phyloP scores from a whole-genome alignment of 1,140 invertebrate species.

The Pristionchus pacificus region DNA sequence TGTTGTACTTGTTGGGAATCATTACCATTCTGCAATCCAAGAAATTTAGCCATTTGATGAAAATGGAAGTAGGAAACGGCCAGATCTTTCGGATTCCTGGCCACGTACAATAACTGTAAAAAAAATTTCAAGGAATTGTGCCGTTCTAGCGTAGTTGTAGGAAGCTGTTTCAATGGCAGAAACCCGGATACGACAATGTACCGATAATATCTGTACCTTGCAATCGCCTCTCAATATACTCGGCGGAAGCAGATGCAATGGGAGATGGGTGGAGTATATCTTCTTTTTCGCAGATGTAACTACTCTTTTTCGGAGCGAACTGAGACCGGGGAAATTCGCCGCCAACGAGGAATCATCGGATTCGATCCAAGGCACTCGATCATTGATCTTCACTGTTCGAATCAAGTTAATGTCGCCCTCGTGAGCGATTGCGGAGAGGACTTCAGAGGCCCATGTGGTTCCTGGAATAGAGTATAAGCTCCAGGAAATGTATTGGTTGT shows the following conservation, averaged over 20 bases:
- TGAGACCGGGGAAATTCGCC: no score
- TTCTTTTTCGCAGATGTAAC: conserved; percentile 10
- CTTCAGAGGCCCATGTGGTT: conserved; percentile 40
- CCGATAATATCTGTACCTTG: conserved; percentile 75
- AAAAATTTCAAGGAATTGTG: neutral
- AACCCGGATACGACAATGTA: no score
- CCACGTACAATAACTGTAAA: conserved; percentile 65
- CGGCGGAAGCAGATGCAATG: conserved; percentile 69
- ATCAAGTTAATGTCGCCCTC: conserved; percentile 38
- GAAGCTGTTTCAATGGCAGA: no score
- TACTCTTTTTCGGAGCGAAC: no score
- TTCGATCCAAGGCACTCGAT: conserved; percentile 38
- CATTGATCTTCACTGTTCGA: conserved; percentile 34
- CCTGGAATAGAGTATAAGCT: no score
- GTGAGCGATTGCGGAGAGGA: conserved; percentile 37
- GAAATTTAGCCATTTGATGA: conserved; percentile 60
- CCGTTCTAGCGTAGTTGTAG: neutral
- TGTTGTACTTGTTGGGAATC: neutral
- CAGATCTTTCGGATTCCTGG: conserved; percentile 86
- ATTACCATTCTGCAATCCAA: conserved; percentile 41
- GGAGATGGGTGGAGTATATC: conserved; percentile 68
- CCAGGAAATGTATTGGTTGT: neutral
- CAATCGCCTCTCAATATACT: conserved; percentile 48
- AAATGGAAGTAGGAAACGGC: conserved; percentile 88
- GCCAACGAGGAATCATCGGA: no score